Conservation (phyloP, 2,797 vertebrate genomes). For the Poeciliopsis turneri region DNA sequence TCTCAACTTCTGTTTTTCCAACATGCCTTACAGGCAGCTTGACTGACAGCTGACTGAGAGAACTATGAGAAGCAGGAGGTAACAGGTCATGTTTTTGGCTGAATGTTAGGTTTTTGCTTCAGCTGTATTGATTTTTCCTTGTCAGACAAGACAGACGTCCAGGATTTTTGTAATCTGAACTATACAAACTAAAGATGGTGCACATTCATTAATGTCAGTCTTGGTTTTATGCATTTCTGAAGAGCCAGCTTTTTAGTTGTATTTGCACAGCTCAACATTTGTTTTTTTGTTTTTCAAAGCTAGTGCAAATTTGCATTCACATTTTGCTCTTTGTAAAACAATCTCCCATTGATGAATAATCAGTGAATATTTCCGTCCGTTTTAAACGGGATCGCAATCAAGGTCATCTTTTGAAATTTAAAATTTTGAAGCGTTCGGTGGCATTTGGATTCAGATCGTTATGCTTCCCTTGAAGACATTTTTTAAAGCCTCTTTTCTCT, state of each 20-base stretch:
- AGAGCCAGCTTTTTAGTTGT: neutral
- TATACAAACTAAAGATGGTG: slow-evolving; percentile 41
- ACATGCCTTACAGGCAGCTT: slow-evolving; percentile 9
- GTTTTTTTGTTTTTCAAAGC: neutral
- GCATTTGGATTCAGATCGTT: neutral
- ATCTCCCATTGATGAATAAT: slow-evolving; percentile 8
- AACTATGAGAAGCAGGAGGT: slow-evolving; percentile 2
- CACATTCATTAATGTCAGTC: neutral
- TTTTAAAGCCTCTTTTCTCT: neutral
- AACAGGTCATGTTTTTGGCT: slow-evolving; percentile 16
- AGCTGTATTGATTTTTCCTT: slow-evolving; percentile 51
- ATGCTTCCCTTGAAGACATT: neutral
- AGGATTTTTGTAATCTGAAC: slow-evolving; percentile 48
- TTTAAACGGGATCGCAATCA: slow-evolving; percentile 8
- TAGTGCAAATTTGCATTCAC: neutral
- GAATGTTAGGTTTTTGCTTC: slow-evolving; percentile 43
- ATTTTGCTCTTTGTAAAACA: slow-evolving; percentile 24
- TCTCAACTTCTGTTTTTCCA: slow-evolving; percentile 14
- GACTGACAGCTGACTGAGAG: slow-evolving; percentile 33
- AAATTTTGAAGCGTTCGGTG: neutral
- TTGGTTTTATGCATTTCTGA: neutral
- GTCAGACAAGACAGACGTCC: slow-evolving; percentile 39
- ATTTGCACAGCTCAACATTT: no score
- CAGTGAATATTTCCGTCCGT: neutral
- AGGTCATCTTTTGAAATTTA: neutral